phyloP scores from a whole-genome alignment of 2,797 vertebrate species.

The Bovichtus diacanthus region DNA sequence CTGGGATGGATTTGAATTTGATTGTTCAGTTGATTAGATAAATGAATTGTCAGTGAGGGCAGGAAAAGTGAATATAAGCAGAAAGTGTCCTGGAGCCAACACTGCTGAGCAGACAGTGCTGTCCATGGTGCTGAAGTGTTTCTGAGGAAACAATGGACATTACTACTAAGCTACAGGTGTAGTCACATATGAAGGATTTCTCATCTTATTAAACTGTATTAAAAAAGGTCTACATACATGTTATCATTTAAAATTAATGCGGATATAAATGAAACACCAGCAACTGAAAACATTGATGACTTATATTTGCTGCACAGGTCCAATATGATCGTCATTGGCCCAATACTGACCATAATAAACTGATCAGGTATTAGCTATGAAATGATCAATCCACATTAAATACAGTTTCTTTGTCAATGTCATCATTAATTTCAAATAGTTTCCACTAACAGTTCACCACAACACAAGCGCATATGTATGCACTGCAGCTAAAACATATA shows the following conservation, averaged over 20 bases:
- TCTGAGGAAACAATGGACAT: background rate
- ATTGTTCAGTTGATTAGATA: conserved; percentile 37
- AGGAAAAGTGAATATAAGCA: conserved; percentile 21
- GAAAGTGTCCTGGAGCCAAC: conserved; percentile 18
- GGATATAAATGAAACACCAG: background rate
- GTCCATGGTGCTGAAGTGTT: conserved; percentile 68
- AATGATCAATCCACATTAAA: background rate
- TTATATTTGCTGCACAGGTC: background rate
- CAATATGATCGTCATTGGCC: background rate
- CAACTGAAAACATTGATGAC: background rate
- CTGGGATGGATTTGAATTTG: background rate
- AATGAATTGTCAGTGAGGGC: conserved; percentile 3
- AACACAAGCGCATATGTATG: background rate
- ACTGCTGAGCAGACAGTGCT: conserved; percentile 32
- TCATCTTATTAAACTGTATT: background rate
- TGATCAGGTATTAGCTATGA: background rate
- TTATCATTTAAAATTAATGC: background rate
- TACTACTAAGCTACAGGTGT: background rate
- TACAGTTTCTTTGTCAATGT: background rate
- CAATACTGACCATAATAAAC: background rate
- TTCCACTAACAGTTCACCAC: too few relatives aligned
- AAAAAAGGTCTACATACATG: background rate
- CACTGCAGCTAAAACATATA: too few relatives aligned
- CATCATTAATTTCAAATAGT: too few relatives aligned
- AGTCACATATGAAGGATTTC: background rate